Evolutionary conservation across 2,113 vertebrate species (phyloP), one percentile per base, ranked within the genome.

Genomic region (Gnathonemus echidnorhynchus): DNA sequence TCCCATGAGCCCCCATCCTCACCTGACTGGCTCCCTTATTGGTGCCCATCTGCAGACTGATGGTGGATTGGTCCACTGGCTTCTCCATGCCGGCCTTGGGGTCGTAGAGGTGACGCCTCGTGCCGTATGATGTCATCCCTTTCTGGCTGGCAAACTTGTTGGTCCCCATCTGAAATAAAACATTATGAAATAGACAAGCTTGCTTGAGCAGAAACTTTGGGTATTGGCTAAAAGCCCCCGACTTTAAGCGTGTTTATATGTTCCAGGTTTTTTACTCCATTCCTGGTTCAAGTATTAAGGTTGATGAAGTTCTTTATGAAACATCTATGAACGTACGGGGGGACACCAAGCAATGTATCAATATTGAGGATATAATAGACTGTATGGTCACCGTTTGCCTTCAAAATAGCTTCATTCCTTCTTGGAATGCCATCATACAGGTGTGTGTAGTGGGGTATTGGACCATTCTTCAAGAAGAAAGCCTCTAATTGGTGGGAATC

Each of bases 21-120:
- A 98, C 98, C 97, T 99, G 98, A 93, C 95, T 98, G 92, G 98
- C 98, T 27, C 97, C 97, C 90, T 99, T 99, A 94, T 99, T 99
- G 92, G 97, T 99, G 90, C 98, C 98, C 98, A 99, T 99, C 93
- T 99, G 98, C 85, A 99, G 95, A 93, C 97, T 98, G 94, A 99
- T 99, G 66, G 98, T 98, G 3, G 97, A 97, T 90, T 98, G 97
- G 95, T 99, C 98, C 91, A 97, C 3, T 0, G 97, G 98, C 91
- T 95, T 97, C 27, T 99, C 98, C 3, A 97, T 97, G 83, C 95
- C 96, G 49, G 97, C 94, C 91, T 97, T 99, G 90, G 98, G 96
- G 87, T 99, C 97, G 0, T 97, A 99, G 87, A 98, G 97, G 92
- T 98, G 98, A 89, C 98, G 97, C 31, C 97, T 95, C 31, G 98